These are phyloP conservation scores for Oligia latruncula DNA, from an alignment of 2,888 invertebrate genomes.

Conservation along the genomic window DNA sequence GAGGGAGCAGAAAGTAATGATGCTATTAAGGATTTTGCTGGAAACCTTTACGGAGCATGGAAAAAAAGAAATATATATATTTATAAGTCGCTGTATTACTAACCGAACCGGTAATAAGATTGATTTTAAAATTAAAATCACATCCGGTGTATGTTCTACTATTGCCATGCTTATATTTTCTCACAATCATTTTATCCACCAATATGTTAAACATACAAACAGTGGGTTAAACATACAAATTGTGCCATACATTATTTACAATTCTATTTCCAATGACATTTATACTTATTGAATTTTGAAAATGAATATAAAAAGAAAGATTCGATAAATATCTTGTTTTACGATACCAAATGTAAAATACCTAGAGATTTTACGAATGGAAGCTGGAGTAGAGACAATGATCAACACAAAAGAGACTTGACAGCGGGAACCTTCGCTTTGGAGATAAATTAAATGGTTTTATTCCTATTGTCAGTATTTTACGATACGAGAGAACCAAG, in stretches of 20 bases:
- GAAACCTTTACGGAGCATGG: not conserved
- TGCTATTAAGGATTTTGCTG: constrained; percentile 34
- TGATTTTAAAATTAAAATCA: constrained; percentile 5
- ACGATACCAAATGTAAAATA: constrained; percentile 67
- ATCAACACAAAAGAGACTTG: constrained; percentile 65
- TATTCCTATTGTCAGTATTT: constrained; percentile 76
- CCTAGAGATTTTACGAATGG: constrained; percentile 66
- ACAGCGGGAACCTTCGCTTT: constrained; percentile 65
- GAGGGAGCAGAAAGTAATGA: constrained; percentile 46
- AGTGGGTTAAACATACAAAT: constrained; percentile 26
- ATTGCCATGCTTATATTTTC: not conserved
- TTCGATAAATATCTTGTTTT: constrained; percentile 70
- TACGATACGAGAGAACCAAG: constrained; percentile 69
- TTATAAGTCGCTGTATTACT: not conserved
- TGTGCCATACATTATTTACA: constrained; percentile 53
- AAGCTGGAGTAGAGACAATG: constrained; percentile 63
- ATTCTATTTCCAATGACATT: constrained; percentile 50
- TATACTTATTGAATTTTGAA: constrained; percentile 61
- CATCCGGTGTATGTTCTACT: constrained; percentile 12
- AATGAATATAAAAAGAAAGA: constrained; percentile 66
- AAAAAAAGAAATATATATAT: not conserved
- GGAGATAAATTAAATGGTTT: constrained; percentile 76
- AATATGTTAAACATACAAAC: constrained; percentile 9
- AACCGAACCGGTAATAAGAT: not conserved
- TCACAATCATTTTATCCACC: constrained; percentile 8